Evolutionary conservation across 2,113 vertebrate species (phyloP), one percentile per base, ranked within the genome.

Genomic region (Erythrocebus patas): DNA sequence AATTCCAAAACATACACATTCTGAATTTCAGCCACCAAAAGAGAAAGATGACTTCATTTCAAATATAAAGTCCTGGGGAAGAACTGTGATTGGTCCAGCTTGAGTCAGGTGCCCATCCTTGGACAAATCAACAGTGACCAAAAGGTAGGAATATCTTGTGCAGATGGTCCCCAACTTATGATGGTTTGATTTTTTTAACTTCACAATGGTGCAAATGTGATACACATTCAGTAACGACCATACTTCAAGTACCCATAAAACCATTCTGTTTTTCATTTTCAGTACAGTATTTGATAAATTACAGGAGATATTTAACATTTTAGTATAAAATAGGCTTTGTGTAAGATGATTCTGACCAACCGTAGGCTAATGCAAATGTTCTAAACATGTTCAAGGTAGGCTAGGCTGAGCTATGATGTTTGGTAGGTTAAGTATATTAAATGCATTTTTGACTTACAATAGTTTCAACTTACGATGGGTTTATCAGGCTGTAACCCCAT

Each of bases 41-140:
- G 40, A 89, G 14, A 66, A 93, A 80, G 59, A 78, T 12, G 2
- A 93, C 85, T 91, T 93, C 45, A n/a, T 75, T 91, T 64, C 66
- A 84, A 80, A 89, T 40, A 95, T 38, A 61, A 96, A 93, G 85
- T 92, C 48, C 83, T 86, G 20, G 35, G 80, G 35, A 93, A 95
- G 72, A 91, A 91, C n/a, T 89, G 10, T 89, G 80, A 81, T 4
- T 78, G 22, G n/a, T 66, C 12, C 59, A 59, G 40, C 2, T 52
- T 30, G 38, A 92, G 85, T 82, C 27, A 86, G 66, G 38, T 61
- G 86, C 30, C 84, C 12, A 75, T 27, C n/a, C 43, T 43, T 40
- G 9, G 52, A 78, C 50, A 52, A 89, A 48, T 38, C 45, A 91
- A 89, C n/a, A 59, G 40, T 38, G 32, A 83, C 14, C 50, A 66